These are phyloP conservation scores for Ctenomys sociabilis DNA, from an alignment of 2,113 vertebrate species.

Conservation along the genomic window DNA sequence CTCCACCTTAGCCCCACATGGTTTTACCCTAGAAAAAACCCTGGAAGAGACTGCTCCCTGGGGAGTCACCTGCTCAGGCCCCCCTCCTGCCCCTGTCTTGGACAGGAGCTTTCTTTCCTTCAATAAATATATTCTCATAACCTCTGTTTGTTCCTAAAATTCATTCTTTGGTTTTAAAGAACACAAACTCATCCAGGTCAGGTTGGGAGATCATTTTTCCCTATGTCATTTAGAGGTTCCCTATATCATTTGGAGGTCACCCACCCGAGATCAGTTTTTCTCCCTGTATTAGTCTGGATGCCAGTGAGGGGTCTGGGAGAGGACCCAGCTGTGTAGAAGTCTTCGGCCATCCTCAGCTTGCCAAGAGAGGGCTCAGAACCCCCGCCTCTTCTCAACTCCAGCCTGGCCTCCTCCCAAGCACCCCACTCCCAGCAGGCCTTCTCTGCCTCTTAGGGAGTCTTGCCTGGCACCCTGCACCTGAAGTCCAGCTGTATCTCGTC, in stretches of 20 bases:
- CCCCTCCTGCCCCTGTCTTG: no score
- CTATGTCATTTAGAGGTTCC: neutral
- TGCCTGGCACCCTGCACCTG: neutral
- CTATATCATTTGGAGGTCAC: neutral
- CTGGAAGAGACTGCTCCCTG: no score
- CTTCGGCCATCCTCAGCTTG: neutral
- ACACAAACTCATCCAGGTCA: no score
- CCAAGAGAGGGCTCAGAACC: neutral
- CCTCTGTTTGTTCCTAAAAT: no score
- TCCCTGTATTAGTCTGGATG: neutral
- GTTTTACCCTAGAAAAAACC: no score
- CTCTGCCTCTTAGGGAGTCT: neutral
- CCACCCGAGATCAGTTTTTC: no score
- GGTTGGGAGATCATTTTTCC: no score
- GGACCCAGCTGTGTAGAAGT: neutral
- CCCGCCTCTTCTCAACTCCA: neutral
- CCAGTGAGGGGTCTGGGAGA: neutral
- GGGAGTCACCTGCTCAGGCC: no score
- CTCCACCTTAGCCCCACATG: no score
- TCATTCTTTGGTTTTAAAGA: no score
- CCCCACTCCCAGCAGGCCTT: neutral
- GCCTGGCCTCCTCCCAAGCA: neutral
- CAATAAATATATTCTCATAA: no score
- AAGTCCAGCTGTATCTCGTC: neutral
- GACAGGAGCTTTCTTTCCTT: no score